Conservation (phyloP, 2,113 vertebrate genomes). For the Tragelaphus scriptus region DNA sequence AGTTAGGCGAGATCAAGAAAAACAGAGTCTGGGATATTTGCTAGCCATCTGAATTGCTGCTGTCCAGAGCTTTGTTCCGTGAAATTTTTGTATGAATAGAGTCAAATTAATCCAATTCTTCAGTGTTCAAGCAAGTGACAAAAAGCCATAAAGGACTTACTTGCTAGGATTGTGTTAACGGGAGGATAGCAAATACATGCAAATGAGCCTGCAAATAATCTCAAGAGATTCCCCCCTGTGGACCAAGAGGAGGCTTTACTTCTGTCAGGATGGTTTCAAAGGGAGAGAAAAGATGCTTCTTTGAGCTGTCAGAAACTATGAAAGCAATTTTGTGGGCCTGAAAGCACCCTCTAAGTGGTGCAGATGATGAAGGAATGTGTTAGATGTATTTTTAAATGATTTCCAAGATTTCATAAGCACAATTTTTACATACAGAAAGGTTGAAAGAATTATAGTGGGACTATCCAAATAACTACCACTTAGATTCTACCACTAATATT, state of each 20-base stretch:
- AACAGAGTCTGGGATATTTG: slow-evolving; percentile 31
- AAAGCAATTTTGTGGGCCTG: neutral
- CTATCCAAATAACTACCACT: neutral
- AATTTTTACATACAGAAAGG: neutral
- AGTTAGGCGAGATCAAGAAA: neutral
- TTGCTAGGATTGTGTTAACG: neutral
- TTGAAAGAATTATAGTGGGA: neutral
- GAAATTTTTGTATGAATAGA: slow-evolving; percentile 45
- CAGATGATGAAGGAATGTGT: neutral
- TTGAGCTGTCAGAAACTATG: neutral
- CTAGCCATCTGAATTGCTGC: slow-evolving; percentile 36
- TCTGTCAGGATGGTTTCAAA: slow-evolving; percentile 24
- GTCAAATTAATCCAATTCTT: neutral
- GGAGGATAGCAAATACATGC: neutral
- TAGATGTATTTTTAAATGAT: neutral
- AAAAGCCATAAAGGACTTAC: slow-evolving; percentile 26
- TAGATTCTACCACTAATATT: neutral
- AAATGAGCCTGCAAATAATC: neutral
- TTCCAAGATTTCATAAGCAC: neutral
- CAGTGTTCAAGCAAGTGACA: neutral
- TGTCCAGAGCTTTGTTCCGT: slow-evolving; percentile 18
- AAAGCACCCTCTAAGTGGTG: neutral
- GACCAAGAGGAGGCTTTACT: neutral
- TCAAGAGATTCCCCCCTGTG: neutral
- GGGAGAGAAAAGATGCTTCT: neutral